Evolutionary conservation across 2,797 vertebrate species (phyloP).

Genomic region (Coregonus suidteri): DNA sequence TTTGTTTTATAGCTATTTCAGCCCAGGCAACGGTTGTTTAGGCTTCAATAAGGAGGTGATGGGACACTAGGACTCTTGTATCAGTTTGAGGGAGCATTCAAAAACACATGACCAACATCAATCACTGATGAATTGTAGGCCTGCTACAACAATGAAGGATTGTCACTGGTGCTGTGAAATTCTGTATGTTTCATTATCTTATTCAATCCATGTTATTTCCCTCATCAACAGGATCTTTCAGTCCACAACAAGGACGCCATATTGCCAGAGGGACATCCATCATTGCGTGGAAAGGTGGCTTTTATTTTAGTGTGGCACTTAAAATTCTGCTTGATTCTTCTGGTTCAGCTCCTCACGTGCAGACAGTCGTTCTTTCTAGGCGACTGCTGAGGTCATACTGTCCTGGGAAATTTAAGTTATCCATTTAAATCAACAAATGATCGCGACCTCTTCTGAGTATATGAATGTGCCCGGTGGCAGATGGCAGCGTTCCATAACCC

Average conservation of each 20-base stretch:
- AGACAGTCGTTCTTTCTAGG: conserved; percentile 55
- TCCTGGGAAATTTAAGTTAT: conserved; percentile 65
- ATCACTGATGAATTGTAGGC: not conserved
- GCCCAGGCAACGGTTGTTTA: not conserved
- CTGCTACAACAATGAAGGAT: not conserved
- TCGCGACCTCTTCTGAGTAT: conserved; percentile 57
- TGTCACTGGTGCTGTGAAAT: conserved; percentile 2
- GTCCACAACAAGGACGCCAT: conserved; percentile 21
- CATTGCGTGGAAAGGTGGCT: conserved; percentile 50
- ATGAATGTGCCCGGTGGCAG: conserved; percentile 51
- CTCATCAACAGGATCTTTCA: not conserved
- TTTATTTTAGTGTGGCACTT: conserved; percentile 27
- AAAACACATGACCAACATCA: not conserved
- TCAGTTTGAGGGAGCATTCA: not conserved
- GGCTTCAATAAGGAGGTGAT: conserved; percentile 8
- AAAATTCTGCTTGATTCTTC: conserved; percentile 50
- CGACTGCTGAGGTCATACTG: conserved; percentile 53
- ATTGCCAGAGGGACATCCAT: conserved; percentile 52
- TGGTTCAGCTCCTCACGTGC: conserved; percentile 28
- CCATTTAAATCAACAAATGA: conserved; percentile 64
- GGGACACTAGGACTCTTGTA: not conserved
- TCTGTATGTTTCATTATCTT: not conserved
- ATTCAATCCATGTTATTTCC: not conserved
- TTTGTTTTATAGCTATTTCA: conserved; percentile 3
- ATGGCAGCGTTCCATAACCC: conserved; percentile 53